A percentile compares a stretch with the other conserved stretches of the same genome.
phyloP scores from a whole-genome alignment of 2,113 vertebrate species.

The Ceyx melanurus region DNA sequence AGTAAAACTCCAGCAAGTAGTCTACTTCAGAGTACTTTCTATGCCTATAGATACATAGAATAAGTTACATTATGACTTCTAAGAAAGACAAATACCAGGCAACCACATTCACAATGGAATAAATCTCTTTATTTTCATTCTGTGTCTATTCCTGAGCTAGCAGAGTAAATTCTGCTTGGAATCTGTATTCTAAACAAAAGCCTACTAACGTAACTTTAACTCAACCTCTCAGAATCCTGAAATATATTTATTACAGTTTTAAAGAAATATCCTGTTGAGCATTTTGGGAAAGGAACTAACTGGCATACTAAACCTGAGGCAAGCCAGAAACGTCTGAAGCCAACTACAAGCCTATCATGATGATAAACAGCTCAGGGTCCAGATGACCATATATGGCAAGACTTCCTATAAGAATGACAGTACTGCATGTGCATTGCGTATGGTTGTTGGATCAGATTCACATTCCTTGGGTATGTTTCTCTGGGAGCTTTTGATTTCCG shows the following conservation, averaged over 20 bases:
- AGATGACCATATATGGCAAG: conserved; percentile 87
- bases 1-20: not conserved
- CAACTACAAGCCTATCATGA: conserved; percentile 35
- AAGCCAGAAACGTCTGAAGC: conserved; percentile 42
- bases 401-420: conserved; percentile 85
- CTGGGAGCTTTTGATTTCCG: conserved; percentile 95
- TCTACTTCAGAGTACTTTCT: not conserved
- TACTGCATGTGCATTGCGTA: conserved; percentile 79
- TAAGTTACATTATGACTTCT: conserved; percentile 52
- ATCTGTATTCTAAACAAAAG: conserved; percentile 67
- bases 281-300: conserved; percentile 56
- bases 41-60: conserved; percentile 6
- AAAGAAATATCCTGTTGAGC: conserved; percentile 57
- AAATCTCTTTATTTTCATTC: conserved; percentile 55
- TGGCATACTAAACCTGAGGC: conserved; percentile 51
- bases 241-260: conserved; percentile 65
- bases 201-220: conserved; percentile 46
- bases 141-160: conserved; percentile 50
- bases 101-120: conserved; percentile 41
- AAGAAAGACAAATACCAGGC: conserved; percentile 57
- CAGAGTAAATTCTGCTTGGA: conserved; percentile 23
- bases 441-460: conserved; percentile 84
- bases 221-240: conserved; percentile 47
- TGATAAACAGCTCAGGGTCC: conserved; percentile 73
- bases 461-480: conserved; percentile 90